Evolutionary conservation across 2,113 vertebrate genomes (phyloP).

Genomic region (Phocoena phocoena): DNA sequence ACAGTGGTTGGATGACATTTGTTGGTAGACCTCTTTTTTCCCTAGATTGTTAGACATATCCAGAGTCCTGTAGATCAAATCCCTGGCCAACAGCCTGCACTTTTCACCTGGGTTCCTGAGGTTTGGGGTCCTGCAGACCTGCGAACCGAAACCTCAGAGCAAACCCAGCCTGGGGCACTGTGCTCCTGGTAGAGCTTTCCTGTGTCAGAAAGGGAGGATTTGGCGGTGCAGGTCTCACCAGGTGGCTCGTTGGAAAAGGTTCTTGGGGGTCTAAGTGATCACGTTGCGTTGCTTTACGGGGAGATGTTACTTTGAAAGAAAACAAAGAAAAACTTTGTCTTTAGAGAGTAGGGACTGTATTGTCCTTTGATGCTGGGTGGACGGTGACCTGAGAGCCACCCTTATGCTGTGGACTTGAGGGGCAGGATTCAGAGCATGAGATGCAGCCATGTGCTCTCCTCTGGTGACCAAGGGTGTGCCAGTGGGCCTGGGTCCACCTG

Average conservation of each 20-base stretch:
- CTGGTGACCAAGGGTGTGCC: background rate
- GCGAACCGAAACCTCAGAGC: background rate
- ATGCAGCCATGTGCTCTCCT: background rate
- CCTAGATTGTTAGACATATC: background rate
- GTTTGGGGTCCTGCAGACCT: background rate
- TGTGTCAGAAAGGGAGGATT: background rate
- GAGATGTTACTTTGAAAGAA: background rate
- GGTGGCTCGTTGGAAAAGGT: background rate
- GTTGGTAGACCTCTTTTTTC: background rate
- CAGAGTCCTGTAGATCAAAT: fast-evolving
- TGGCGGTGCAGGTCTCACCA: background rate
- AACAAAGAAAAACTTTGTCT: background rate
- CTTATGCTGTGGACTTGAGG: background rate
- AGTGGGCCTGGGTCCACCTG: background rate
- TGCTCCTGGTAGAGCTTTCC: background rate
- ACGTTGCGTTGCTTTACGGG: background rate
- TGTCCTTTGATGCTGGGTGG: background rate
- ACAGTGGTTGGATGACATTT: background rate
- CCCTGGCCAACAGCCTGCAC: background rate
- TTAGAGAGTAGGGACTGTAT: background rate
- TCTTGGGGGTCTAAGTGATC: background rate
- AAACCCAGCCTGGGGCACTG: too few species aligned
- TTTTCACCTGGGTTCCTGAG: background rate
- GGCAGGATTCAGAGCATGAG: background rate
- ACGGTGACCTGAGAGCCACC: background rate